phyloP scores from a whole-genome alignment of 1,140 invertebrate genomes.

The Parapsyche elsis region DNA sequence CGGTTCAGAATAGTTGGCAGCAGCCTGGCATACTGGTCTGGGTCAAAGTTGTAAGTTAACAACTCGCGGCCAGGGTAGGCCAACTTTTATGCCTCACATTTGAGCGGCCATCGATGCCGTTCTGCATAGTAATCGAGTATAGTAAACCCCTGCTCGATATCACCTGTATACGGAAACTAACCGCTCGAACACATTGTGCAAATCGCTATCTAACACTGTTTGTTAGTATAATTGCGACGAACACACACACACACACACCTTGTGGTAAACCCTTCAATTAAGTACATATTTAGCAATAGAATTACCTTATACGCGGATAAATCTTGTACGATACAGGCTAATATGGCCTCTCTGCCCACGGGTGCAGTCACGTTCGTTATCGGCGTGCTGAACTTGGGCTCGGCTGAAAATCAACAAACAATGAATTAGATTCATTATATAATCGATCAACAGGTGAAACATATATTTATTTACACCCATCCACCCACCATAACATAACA shows the following conservation, averaged over 20 bases:
- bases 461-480: not conserved
- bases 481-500: no score
- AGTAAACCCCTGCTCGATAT: not conserved
- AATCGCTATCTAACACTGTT: no score
- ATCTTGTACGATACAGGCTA: constrained; percentile 87
- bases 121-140: constrained; percentile 32
- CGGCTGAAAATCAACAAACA: constrained; percentile 68
- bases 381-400: constrained; percentile 84
- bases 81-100: constrained; percentile 44
- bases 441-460: not conserved
- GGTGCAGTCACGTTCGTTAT: constrained; percentile 86
- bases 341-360: constrained; percentile 83
- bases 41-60: constrained; percentile 38
- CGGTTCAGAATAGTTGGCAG: constrained; percentile 46
- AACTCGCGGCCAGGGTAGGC: constrained; percentile 1
- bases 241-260: no score
- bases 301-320: constrained; percentile 83
- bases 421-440: constrained; percentile 32
- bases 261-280: no score
- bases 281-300: no score
- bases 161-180: not conserved
- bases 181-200: no score
- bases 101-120: constrained; percentile 30
- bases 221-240: no score
- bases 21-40: not conserved